These are phyloP conservation scores for Phymastichus coffea DNA, from an alignment of 1,140 invertebrate genomes.

Conservation along the genomic window DNA sequence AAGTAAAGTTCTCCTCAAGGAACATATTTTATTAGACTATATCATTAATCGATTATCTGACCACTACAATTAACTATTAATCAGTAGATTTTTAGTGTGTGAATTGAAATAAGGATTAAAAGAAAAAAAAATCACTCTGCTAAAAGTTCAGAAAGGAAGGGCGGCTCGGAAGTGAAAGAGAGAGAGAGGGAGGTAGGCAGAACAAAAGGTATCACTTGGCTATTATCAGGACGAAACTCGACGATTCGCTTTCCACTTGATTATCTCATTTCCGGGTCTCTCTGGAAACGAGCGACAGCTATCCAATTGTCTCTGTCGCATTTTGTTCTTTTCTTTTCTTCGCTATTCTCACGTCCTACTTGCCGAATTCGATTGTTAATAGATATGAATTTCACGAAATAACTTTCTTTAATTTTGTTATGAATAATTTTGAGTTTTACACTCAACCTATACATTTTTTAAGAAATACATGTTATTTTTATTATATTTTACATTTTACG, in stretches of 20 bases:
- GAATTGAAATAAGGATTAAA: no score
- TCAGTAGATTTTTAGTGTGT: no score
- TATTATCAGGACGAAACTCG: constrained; percentile 14
- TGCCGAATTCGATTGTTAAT: no score
- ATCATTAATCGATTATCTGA: no score
- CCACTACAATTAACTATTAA: no score
- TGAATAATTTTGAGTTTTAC: no score
- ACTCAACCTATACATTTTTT: no score
- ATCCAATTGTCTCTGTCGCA: not conserved
- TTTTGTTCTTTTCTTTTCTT: not conserved
- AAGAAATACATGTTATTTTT: no score
- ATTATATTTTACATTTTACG: no score
- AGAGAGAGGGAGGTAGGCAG: not conserved
- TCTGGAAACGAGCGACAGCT: not conserved
- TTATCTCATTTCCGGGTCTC: constrained; percentile 9
- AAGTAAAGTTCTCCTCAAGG: not conserved
- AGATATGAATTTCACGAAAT: no score
- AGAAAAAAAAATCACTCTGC: no score
- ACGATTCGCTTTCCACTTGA: constrained; percentile 13
- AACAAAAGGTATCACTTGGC: not conserved
- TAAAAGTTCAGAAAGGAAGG: not conserved
- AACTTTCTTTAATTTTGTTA: not conserved
- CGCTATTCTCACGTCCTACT: not conserved
- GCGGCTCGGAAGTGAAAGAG: not conserved
- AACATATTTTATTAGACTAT: no score